Base-by-base conservation (phyloP, 2,797 vertebrate species). In the Sebastiscus tertius region DNA sequence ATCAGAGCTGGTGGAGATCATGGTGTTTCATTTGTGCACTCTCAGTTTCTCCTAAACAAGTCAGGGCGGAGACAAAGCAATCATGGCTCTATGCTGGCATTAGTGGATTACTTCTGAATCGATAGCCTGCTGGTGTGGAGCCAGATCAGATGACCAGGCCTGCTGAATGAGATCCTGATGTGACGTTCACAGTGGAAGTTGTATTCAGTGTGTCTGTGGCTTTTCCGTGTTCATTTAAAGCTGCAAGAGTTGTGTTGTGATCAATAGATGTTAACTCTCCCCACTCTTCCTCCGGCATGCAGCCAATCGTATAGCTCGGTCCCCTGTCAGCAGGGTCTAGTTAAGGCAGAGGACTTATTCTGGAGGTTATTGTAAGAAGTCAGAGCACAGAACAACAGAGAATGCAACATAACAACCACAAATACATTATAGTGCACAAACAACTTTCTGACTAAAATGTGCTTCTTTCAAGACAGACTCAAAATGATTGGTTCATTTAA, bases 181-280 rank as follows among this genome's bases (percentile, higher is more conserved):
- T 67, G 65, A 73, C 2, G 24, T 79, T 52, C 66, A 29, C 73
- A 27, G 59, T 36, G 54, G 62, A 70, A 55, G 78, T 55, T 64
- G 26, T 54, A 58, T 46, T 71, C 39, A 39, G 42, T 88, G 88
- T 90, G 82, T 63, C 71, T 56, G 52, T 34, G 71, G 36, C 83
- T 72, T 74, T 1, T 2, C 18, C 1, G 0, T 2, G 3, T 72
- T 87, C 58, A 77, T 88, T 84, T 82, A 55, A 77, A 70, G 69
- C 29, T 36, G 10, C 9, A 65, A 24, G 4, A 42, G 31, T 69
- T 87, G 33, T 24, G 18, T 66, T 76, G 77, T 39, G 6, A 85
- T 92, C 84, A 52, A 69, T 81, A 63, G 39, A 67, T 73, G 69
- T 87, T 88, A 88, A 90, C 56, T 73, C 22, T 8, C 22, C 4